These are phyloP conservation scores for Operophtera brumata DNA, from an alignment of 2,888 invertebrate genomes.

Conservation along the genomic window DNA sequence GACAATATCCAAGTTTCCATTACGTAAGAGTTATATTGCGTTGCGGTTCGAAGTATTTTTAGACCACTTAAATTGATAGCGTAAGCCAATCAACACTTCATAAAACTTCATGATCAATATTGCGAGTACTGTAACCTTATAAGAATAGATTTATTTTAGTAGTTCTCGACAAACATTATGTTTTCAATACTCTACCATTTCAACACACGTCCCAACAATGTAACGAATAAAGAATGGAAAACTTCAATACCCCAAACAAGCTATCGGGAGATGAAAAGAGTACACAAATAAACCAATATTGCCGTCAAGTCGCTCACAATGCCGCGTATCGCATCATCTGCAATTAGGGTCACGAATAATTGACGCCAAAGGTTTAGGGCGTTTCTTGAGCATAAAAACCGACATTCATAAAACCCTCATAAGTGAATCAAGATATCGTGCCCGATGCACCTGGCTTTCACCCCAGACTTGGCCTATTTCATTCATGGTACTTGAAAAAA, in stretches of 20 bases:
- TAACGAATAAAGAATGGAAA: constrained; percentile 49
- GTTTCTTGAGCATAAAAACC: constrained; percentile 62
- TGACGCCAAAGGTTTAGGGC: constrained; percentile 73
- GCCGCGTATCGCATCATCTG: constrained; percentile 74
- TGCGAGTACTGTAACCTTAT: not conserved
- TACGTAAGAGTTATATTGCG: constrained; percentile 8
- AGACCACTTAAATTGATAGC: constrained; percentile 21
- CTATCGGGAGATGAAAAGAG: constrained; percentile 45
- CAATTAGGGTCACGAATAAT: constrained; percentile 79
- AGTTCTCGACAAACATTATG: constrained; percentile 11
- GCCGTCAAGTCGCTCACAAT: constrained; percentile 70
- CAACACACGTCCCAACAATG: constrained; percentile 46
- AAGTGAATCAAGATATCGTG: constrained; percentile 77
- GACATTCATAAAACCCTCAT: constrained; percentile 71
- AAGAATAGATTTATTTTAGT: not conserved
- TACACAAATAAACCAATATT: constrained; percentile 68
- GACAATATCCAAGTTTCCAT: not conserved
- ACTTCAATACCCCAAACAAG: constrained; percentile 57
- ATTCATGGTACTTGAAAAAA: constrained; percentile 61
- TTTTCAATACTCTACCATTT: constrained; percentile 18
- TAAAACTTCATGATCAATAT: constrained; percentile 6
- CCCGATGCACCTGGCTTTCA: constrained; percentile 75
- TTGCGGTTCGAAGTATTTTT: constrained; percentile 14
- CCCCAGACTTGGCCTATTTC: constrained; percentile 52
- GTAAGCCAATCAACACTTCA: constrained; percentile 24